Evolutionary conservation across 2,113 vertebrate genomes (phyloP).

Genomic region (Planiliza haematocheilus): DNA sequence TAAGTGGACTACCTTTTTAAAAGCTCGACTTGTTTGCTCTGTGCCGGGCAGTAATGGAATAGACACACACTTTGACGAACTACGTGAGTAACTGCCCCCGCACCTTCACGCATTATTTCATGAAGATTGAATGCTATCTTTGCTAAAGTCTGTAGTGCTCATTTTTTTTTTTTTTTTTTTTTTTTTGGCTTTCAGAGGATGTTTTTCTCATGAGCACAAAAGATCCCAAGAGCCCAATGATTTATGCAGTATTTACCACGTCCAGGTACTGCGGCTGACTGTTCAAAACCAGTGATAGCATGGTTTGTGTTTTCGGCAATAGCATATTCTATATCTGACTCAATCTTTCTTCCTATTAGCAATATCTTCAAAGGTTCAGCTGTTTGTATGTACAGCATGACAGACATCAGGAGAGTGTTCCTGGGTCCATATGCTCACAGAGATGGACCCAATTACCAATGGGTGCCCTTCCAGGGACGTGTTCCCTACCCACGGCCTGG

Average conservation of each 20-base stretch:
- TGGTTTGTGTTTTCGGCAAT: background rate
- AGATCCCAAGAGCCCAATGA: slow-evolving; percentile 95
- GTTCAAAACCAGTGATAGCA: background rate
- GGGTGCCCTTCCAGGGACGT: slow-evolving; percentile 95
- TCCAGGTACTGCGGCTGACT: slow-evolving; percentile 88
- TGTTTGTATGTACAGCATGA: slow-evolving; percentile 97
- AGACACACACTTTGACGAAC: slow-evolving; percentile 97
- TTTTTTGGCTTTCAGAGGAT: slow-evolving; percentile 87
- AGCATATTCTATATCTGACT: background rate
- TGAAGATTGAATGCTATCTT: background rate
- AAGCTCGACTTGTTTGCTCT: slow-evolving; percentile 95
- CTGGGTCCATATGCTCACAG: slow-evolving; percentile 95
- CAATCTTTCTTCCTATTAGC: slow-evolving; percentile 75
- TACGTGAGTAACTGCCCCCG: slow-evolving; percentile 88
- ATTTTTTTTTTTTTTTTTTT: slow-evolving; percentile 7
- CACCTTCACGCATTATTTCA: background rate
- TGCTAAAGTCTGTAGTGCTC: background rate
- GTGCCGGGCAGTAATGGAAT: slow-evolving; percentile 97
- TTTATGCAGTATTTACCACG: slow-evolving; percentile 97
- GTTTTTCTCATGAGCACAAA: slow-evolving; percentile 97
- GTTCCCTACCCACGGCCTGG: slow-evolving; percentile 97
- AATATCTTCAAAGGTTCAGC: slow-evolving; percentile 99
- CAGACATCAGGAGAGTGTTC: slow-evolving; percentile 95
- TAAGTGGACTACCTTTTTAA: slow-evolving; percentile 98
- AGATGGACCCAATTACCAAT: slow-evolving; percentile 97